Conservation (phyloP, 2,797 vertebrate species). For the Jordanella pulchra region DNA sequence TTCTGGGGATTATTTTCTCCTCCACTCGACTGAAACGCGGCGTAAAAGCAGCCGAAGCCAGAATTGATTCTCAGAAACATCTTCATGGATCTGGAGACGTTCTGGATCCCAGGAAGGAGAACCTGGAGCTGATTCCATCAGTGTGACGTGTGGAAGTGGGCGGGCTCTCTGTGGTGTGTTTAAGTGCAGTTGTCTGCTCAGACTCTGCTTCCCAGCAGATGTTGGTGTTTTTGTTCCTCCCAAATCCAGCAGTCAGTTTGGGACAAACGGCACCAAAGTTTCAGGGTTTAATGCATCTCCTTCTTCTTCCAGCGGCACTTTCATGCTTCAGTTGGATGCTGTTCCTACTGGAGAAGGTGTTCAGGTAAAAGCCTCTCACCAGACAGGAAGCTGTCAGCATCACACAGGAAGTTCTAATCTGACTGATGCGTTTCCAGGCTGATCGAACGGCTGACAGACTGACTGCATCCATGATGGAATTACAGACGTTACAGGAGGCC, state of each 20-base stretch:
- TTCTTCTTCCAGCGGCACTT: slow-evolving; percentile 69
- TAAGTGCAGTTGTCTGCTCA: not conserved
- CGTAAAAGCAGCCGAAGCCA: not conserved
- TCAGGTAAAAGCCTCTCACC: slow-evolving; percentile 60
- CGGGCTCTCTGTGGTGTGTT: not conserved
- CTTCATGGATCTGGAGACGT: not conserved
- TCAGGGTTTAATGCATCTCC: slow-evolving; percentile 1
- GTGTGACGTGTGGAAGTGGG: no score
- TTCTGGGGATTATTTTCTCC: not conserved
- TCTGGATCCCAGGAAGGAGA: not conserved
- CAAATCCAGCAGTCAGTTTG: not conserved
- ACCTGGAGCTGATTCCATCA: no score
- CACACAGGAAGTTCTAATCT: slow-evolving; percentile 15
- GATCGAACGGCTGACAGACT: slow-evolving; percentile 88
- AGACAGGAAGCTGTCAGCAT: not conserved
- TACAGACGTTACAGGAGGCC: slow-evolving; percentile 99
- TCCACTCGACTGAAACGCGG: not conserved
- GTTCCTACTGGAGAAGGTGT: slow-evolving; percentile 80
- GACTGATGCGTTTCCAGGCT: slow-evolving; percentile 62
- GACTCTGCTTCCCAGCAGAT: not conserved
- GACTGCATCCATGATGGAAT: slow-evolving; percentile 95
- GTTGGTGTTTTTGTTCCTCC: not conserved
- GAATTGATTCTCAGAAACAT: not conserved
- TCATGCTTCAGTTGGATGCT: slow-evolving; percentile 83
- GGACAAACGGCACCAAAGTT: not conserved